phyloP scores from a whole-genome alignment of 1,140 invertebrate species.

The Calliopsis andreniformis region DNA sequence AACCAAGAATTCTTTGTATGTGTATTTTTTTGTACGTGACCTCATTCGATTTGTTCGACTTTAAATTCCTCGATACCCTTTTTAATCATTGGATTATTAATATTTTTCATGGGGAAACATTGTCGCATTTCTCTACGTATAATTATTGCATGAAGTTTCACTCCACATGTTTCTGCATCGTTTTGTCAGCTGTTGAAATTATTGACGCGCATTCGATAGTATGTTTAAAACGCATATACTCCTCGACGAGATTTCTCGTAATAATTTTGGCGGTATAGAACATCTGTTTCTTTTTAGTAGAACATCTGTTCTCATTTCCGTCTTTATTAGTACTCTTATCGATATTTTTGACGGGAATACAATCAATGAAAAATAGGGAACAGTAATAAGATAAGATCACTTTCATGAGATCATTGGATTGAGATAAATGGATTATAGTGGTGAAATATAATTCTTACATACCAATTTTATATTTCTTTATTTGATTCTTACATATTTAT shows the following conservation, averaged over 20 bases:
- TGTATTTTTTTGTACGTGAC: conserved; percentile 24
- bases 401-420: too few relatives aligned
- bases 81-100: not conserved
- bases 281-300: not conserved
- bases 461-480: too few relatives aligned
- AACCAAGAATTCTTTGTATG: conserved; percentile 16
- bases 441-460: too few relatives aligned
- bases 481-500: too few relatives aligned
- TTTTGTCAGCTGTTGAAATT: not conserved
- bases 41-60: not conserved
- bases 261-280: not conserved
- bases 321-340: not conserved
- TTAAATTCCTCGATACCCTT: not conserved
- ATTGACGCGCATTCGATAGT: not conserved
- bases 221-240: not conserved
- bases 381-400: too few relatives aligned
- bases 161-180: not conserved
- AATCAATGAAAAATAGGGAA: too few relatives aligned
- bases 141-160: not conserved
- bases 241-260: not conserved
- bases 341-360: not conserved
- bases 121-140: not conserved
- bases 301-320: conserved; percentile 10
- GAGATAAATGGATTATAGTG: too few relatives aligned
- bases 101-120: too few relatives aligned